These are phyloP conservation scores for Oxyteleia sp. DNA, from an alignment of 2,888 invertebrate genomes.

Conservation along the genomic window DNA sequence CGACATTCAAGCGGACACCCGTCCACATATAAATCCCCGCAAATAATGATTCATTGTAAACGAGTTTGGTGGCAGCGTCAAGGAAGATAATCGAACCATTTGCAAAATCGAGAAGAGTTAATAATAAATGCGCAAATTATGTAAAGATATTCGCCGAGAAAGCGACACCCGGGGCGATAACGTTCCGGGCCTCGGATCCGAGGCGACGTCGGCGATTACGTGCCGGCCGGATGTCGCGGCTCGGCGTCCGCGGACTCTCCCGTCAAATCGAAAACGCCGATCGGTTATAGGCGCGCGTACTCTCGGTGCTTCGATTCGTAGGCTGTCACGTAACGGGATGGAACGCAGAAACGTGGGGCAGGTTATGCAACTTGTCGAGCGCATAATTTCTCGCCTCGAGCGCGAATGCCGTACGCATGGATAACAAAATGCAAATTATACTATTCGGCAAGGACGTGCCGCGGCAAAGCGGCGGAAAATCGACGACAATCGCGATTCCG, in stretches of 20 bases:
- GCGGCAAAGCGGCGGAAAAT: constrained; percentile 73
- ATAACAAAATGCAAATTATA: constrained; percentile 81
- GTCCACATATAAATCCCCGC: constrained; percentile 8
- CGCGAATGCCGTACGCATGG: constrained; percentile 68
- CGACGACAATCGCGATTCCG: constrained; percentile 55
- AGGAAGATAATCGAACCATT: constrained; percentile 43
- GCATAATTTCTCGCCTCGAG: constrained; percentile 80
- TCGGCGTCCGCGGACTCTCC: constrained; percentile 25
- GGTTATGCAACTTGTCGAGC: constrained; percentile 80
- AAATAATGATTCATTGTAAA: constrained; percentile 58
- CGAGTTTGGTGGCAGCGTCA: constrained; percentile 41
- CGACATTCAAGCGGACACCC: constrained; percentile 20
- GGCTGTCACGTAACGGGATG: constrained; percentile 71
- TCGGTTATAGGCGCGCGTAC: constrained; percentile 47
- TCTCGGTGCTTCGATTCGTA: constrained; percentile 63
- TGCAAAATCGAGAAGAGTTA: constrained; percentile 40
- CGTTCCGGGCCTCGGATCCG: constrained; percentile 46
- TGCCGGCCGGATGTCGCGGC: constrained; percentile 70
- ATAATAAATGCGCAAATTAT: constrained; percentile 60
- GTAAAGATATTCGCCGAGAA: constrained; percentile 68
- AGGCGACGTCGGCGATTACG: constrained; percentile 55
- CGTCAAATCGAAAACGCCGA: constrained; percentile 62
- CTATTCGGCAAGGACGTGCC: constrained; percentile 77
- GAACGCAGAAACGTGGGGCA: constrained; percentile 72
- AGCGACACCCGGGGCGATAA: constrained; percentile 64